Percentiles rank a stretch among this genome's conserved stretches.
Evolutionary conservation across 1,140 invertebrate species (phyloP).

Genomic region (Dendroctonus ponderosae): DNA sequence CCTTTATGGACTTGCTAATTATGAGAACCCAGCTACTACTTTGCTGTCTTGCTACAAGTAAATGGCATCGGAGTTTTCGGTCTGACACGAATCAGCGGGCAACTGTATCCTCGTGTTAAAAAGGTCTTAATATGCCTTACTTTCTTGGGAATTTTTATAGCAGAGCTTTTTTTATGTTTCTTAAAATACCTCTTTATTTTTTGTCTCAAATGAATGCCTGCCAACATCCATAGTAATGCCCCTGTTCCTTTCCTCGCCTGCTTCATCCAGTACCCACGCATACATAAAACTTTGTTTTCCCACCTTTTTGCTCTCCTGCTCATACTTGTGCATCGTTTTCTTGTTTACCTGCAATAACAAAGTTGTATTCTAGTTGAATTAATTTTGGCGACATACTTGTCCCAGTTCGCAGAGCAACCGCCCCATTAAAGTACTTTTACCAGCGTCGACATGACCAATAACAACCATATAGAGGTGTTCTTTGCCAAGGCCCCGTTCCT

Average conservation of each 20-base stretch:
- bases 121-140: no score
- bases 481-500: conserved; percentile 73
- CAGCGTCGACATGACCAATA: conserved; percentile 98
- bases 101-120: no score
- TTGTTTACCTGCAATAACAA: conserved; percentile 68
- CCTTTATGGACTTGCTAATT: no score
- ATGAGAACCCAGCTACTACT: no score
- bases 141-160: neutral
- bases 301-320: conserved; percentile 95
- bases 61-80: no score
- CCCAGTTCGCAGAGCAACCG: conserved; percentile 88
- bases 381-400: conserved; percentile 59
- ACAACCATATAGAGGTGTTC: conserved; percentile 92
- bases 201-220: conserved; percentile 89
- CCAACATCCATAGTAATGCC: conserved; percentile 96
- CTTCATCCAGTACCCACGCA: conserved; percentile 99
- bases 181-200: conserved; percentile 59
- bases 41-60: no score
- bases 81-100: no score
- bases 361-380: neutral
- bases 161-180: no score
- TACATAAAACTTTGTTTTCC: conserved; percentile 98
- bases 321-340: conserved; percentile 94
- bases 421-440: conserved; percentile 97
- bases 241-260: conserved; percentile 88